These are phyloP conservation scores for Microplitis mediator DNA, from an alignment of 1,140 invertebrate species.

Conservation along the genomic window DNA sequence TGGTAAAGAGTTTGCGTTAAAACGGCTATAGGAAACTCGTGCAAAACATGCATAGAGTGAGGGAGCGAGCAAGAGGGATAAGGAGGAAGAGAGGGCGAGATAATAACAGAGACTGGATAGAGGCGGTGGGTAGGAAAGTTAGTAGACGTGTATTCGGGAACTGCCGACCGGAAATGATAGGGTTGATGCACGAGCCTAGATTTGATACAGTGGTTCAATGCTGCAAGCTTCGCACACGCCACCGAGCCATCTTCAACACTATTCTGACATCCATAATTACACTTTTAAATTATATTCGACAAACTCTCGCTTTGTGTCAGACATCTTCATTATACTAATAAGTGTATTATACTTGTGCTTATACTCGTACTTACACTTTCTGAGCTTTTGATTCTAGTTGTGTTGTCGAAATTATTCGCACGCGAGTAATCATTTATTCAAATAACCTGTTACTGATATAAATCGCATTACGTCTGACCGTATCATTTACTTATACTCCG, in stretches of 20 bases:
- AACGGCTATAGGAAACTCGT: too few species aligned
- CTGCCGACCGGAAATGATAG: slow-evolving; percentile 42
- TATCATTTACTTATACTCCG: neutral
- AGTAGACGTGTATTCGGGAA: slow-evolving; percentile 34
- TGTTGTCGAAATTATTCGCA: neutral
- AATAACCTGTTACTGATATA: neutral
- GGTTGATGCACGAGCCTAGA: slow-evolving; percentile 39
- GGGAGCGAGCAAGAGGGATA: neutral
- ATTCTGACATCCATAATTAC: neutral
- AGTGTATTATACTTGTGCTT: neutral
- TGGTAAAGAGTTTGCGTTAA: neutral
- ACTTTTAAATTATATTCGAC: neutral
- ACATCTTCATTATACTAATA: neutral
- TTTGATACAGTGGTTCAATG: slow-evolving; percentile 36
- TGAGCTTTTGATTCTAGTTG: neutral
- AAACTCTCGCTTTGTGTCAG: neutral
- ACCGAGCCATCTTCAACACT: neutral
- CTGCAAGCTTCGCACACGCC: neutral
- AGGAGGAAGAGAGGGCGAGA: slow-evolving; percentile 18
- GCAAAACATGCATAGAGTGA: neutral
- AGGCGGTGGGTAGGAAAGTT: slow-evolving; percentile 23
- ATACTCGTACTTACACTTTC: too few species aligned
- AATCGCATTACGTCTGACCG: neutral
- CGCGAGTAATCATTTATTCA: slow-evolving; percentile 17
- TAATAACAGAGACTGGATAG: slow-evolving; percentile 36